Percentiles rank a stretch among this genome's conserved stretches.
phyloP scores from a whole-genome alignment of 2,888 invertebrate genomes.

The Tetranychus truncatus region DNA sequence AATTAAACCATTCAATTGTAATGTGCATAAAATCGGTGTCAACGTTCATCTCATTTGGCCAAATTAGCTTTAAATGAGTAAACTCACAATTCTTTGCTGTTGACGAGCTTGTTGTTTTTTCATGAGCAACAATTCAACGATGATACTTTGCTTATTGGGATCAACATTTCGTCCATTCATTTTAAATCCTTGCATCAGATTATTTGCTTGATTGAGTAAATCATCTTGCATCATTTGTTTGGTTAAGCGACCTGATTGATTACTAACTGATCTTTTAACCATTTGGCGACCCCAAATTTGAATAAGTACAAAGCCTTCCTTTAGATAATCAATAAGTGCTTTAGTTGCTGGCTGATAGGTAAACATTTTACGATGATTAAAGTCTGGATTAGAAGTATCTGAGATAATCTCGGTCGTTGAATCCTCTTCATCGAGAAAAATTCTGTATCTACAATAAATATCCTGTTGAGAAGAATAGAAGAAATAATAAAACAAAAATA shows the following conservation, averaged over 20 bases:
- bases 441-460: constrained; percentile 35
- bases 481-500: not conserved
- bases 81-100: constrained; percentile 34
- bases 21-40: not conserved
- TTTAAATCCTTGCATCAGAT: constrained; percentile 30
- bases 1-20: not conserved
- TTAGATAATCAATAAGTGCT: constrained; percentile 37
- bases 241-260: constrained; percentile 29
- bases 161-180: constrained; percentile 32
- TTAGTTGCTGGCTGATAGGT: constrained; percentile 33
- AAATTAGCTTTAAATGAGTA: not conserved
- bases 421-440: constrained; percentile 36
- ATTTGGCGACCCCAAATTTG: constrained; percentile 39
- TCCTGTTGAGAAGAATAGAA: constrained; percentile 29
- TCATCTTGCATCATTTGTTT: constrained; percentile 31
- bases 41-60: no score
- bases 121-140: constrained; percentile 35
- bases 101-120: constrained; percentile 35
- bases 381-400: constrained; percentile 36
- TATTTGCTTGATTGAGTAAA: constrained; percentile 29
- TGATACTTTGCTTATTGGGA: constrained; percentile 35
- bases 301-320: constrained; percentile 35
- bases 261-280: constrained; percentile 27
- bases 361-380: constrained; percentile 36
- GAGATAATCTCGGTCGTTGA: constrained; percentile 32